phyloP scores from a whole-genome alignment of 2,888 invertebrate species.

The Autographa gamma region DNA sequence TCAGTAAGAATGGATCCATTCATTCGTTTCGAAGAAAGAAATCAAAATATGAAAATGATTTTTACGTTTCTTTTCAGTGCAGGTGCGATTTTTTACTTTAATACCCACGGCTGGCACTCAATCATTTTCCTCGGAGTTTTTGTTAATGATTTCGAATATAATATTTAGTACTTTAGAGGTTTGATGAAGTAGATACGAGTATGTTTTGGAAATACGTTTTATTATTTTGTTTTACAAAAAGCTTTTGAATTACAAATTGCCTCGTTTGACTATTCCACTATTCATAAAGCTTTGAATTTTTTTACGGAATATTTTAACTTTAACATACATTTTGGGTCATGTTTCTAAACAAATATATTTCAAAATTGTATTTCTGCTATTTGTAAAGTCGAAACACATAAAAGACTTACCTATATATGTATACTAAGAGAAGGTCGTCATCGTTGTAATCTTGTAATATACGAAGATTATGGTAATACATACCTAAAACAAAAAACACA shows the following conservation, averaged over 20 bases:
- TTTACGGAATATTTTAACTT: not conserved
- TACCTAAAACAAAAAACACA: slow-evolving; percentile 42
- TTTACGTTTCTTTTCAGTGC: slow-evolving; percentile 52
- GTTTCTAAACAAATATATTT: no score
- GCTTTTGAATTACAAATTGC: not conserved
- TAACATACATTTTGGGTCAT: no score
- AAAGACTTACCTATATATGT: no score
- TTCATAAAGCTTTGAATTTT: not conserved
- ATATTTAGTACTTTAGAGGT: slow-evolving; percentile 23
- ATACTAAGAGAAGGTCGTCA: no score
- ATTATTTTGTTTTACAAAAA: not conserved
- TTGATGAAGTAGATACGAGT: not conserved
- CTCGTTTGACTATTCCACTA: not conserved
- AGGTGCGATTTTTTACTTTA: slow-evolving; percentile 53
- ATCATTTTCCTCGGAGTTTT: slow-evolving; percentile 32
- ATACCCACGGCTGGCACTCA: slow-evolving; percentile 39
- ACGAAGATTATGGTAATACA: slow-evolving; percentile 1
- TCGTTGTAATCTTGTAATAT: no score
- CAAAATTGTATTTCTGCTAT: no score
- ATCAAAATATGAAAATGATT: slow-evolving; percentile 60
- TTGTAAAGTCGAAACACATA: no score
- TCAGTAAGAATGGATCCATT: slow-evolving; percentile 64
- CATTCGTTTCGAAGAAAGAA: slow-evolving; percentile 61
- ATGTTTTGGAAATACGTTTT: not conserved
- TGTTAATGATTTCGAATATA: slow-evolving; percentile 29